These are phyloP conservation scores for Thysanoteuthis rhombus DNA, from an alignment of 2,888 invertebrate species.

Conservation along the genomic window DNA sequence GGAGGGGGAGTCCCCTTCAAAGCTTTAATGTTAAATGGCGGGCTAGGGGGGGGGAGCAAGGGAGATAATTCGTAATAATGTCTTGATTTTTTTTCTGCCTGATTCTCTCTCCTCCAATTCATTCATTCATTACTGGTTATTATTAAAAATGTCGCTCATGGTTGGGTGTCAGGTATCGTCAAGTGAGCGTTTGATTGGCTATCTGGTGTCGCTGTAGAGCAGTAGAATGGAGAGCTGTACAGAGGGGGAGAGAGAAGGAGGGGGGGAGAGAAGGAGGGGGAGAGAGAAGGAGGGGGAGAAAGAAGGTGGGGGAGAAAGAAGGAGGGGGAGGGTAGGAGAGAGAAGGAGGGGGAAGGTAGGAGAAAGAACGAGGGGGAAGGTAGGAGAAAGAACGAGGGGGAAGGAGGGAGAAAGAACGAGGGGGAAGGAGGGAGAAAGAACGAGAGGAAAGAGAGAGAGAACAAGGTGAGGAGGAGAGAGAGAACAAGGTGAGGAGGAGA, in stretches of 20 bases:
- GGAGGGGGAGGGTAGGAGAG: background rate
- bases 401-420: background rate
- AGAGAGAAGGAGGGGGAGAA: too few relatives aligned
- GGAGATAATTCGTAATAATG: background rate
- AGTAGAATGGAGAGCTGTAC: background rate
- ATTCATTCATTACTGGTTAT: too few relatives aligned
- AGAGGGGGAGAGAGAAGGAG: background rate
- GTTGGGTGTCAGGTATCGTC: slow-evolving; percentile 12
- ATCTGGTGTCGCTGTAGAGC: background rate
- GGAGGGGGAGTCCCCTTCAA: background rate
- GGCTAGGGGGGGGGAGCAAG: background rate
- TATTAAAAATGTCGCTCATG: too few relatives aligned
- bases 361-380: background rate
- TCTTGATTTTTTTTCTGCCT: background rate
- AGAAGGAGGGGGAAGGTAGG: background rate
- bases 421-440: background rate
- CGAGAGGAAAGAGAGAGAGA: background rate
- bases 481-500: too few relatives aligned
- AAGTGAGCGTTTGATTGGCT: slow-evolving; percentile 12
- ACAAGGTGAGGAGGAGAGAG: background rate
- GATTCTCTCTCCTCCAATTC: too few relatives aligned
- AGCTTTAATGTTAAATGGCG: background rate
- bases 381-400: background rate
- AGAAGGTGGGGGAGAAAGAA: too few relatives aligned
- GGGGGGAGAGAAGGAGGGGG: too few relatives aligned